Evolutionary conservation across 1,140 invertebrate species (phyloP), one percentile per base, ranked within the genome.

Genomic region (Aphelenchoides besseyi): DNA sequence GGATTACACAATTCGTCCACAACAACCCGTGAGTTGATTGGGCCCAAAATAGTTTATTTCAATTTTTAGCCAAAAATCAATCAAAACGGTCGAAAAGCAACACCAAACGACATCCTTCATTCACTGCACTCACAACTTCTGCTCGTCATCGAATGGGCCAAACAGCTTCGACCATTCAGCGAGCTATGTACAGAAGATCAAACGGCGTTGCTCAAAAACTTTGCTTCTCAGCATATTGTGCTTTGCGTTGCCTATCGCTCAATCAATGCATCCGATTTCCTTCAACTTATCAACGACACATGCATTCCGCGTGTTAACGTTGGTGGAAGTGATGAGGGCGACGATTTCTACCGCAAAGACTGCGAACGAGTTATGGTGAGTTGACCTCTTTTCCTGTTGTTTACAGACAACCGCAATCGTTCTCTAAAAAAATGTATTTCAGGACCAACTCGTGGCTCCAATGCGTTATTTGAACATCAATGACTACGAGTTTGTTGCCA

Each of bases 71-170:
- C 55, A 28, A 59, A 59, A 5, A 5, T 59, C 5, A 59, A 59
- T 33, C 5, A 8, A 5, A 67, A 83, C 59, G 76, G 78, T 16
- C 76, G 78, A 29, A 71, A 76, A 12, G 81, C 81, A 1, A 83
- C 68, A 12, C 59, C 75, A n/a, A 83, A 83, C 37, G 81, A 83
- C 59, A 80, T 83, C 48, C 78, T 83, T 18, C 79, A 81, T n/a
- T 83, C 79, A 26, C 61, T 83, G 32, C 82, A 84, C 9, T 72
- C 71, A 33, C 83, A 83, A 67, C 70, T 83, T 12, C 59, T 83
- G 23, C 64, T 83, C n/a, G 82, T 84, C 16, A 83, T 83, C 16
- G 83, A 83, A 73, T 83, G 82, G 82, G 82, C 82, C 0, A 83
- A 85, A 53, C 75, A 72, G 0, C 61, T 83, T 29, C 66, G 77